A percentile compares a stretch with the other conserved stretches of the same genome.
Conservation (phyloP, 2,797 vertebrate species). For the Oophaga sylvatica region DNA sequence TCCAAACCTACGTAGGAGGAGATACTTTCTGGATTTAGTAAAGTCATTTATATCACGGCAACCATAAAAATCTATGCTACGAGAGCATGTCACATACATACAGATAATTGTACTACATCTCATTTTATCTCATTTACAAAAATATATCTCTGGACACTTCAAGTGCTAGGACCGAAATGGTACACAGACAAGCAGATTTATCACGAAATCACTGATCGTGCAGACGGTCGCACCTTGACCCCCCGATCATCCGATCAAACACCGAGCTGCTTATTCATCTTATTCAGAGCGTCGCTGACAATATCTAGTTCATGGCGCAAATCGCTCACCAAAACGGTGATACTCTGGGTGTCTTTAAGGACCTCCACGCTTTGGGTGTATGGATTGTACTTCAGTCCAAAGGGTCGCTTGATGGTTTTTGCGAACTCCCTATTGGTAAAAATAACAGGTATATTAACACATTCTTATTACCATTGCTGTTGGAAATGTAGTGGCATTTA, state of each 20-base stretch:
- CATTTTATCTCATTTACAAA: constrained; percentile 32
- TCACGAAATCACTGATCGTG: background rate
- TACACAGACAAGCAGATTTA: background rate
- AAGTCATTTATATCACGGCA: background rate
- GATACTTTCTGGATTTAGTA: background rate
- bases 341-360: constrained; percentile 89
- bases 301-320: constrained; percentile 92
- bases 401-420: constrained; percentile 94
- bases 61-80: background rate
- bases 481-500: too few relatives aligned
- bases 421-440: constrained; percentile 87
- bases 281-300: constrained; percentile 87
- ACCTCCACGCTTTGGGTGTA: constrained; percentile 94
- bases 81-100: background rate
- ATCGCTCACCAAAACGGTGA: constrained; percentile 88
- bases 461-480: too few relatives aligned
- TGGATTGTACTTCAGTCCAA: constrained; percentile 93
- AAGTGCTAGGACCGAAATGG: constrained; percentile 26
- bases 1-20: background rate
- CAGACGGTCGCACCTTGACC: background rate
- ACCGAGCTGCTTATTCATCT: constrained; percentile 86
- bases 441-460: background rate
- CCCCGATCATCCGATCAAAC: constrained; percentile 71
- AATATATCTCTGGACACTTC: constrained; percentile 45
- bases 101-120: background rate